These are phyloP conservation scores for Holacanthus passer DNA, from an alignment of 2,113 vertebrate species.

Conservation along the genomic window DNA sequence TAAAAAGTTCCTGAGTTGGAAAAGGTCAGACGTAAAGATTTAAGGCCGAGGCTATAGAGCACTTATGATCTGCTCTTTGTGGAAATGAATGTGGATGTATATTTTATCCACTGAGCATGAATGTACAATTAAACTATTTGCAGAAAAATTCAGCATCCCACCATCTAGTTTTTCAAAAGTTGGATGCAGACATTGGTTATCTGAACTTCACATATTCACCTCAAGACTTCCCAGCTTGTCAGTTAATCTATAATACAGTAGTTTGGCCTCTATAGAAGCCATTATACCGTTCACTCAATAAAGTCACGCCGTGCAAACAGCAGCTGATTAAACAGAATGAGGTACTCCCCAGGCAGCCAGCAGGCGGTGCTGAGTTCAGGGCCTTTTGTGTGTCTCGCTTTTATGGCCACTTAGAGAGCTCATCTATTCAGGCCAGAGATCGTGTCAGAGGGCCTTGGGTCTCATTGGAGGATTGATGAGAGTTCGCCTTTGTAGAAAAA, in stretches of 20 bases:
- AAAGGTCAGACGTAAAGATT: slow-evolving; percentile 41
- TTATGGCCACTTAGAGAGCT: slow-evolving; percentile 44
- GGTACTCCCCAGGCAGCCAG: slow-evolving; percentile 39
- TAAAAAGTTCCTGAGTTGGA: slow-evolving; percentile 10
- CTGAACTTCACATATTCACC: background rate
- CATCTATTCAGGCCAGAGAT: slow-evolving; percentile 52
- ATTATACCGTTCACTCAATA: slow-evolving; percentile 29
- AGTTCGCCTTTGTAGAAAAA: slow-evolving; percentile 18
- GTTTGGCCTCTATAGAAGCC: slow-evolving; percentile 25
- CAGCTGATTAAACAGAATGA: slow-evolving; percentile 44
- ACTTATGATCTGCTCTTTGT: slow-evolving; percentile 8
- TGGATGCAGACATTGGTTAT: background rate
- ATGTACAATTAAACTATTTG: slow-evolving; percentile 8
- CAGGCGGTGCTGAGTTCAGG: slow-evolving; percentile 49
- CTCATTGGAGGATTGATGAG: slow-evolving; percentile 32
- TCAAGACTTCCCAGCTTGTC: background rate
- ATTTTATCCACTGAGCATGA: slow-evolving; percentile 3
- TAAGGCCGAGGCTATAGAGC: background rate
- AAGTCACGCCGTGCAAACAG: slow-evolving; percentile 47
- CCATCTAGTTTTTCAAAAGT: background rate
- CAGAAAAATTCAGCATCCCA: background rate
- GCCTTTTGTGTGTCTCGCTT: slow-evolving; percentile 46
- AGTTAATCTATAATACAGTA: slow-evolving; percentile 17
- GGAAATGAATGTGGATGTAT: slow-evolving; percentile 23
- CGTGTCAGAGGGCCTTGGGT: slow-evolving; percentile 40